phyloP scores from a whole-genome alignment of 2,113 vertebrate species.

The Poecile atricapillus region DNA sequence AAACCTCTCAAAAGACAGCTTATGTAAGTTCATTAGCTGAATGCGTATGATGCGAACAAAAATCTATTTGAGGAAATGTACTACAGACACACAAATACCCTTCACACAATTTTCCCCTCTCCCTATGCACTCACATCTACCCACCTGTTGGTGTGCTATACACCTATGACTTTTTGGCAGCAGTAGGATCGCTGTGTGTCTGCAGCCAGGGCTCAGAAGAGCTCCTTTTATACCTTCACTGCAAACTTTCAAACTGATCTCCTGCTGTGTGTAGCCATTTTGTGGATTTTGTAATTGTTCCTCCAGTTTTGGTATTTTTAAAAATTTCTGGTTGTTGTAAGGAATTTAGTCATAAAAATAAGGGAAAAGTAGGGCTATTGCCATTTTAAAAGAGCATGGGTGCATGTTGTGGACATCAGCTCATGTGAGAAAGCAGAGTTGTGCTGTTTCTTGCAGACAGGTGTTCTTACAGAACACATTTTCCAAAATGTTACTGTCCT shows the following conservation, averaged over 20 bases:
- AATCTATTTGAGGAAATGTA: neutral
- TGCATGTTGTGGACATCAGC: neutral
- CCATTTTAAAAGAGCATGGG: neutral
- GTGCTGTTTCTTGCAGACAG: neutral
- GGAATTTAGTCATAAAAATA: neutral
- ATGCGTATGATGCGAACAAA: neutral
- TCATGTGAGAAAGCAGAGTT: neutral
- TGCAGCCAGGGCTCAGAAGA: neutral
- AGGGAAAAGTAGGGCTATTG: neutral
- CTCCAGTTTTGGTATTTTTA: neutral
- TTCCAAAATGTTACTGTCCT: neutral
- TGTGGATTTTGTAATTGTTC: neutral
- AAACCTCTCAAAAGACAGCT: neutral
- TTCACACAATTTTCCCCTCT: accelerated
- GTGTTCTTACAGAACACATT: neutral
- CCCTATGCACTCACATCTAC: neutral
- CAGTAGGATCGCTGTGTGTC: accelerated
- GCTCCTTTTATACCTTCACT: neutral
- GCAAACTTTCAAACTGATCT: neutral
- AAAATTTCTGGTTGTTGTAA: neutral
- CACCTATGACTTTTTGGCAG: neutral
- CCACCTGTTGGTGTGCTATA: neutral
- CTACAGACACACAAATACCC: neutral
- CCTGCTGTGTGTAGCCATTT: neutral
- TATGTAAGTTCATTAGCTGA: neutral